Percentiles rank a stretch among this genome's conserved stretches.
These are phyloP conservation scores for Sycophaga agraensis DNA, from an alignment of 1,140 invertebrate species.

Conservation along the genomic window DNA sequence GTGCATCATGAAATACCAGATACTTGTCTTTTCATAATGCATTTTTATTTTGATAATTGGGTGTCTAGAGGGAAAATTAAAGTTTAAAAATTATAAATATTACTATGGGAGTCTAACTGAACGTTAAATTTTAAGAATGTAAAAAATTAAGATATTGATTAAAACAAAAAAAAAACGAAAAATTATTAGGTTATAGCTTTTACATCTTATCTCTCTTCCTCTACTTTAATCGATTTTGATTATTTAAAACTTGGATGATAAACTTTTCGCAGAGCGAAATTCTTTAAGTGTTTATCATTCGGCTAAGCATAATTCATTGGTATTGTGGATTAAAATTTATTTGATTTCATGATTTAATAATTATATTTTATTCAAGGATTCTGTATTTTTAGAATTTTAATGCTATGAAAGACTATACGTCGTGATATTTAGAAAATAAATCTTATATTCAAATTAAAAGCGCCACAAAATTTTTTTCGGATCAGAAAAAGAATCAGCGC, in stretches of 20 bases:
- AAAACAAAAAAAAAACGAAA: conserved; percentile 28
- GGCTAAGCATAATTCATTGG: no score
- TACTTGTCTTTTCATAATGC: conserved; percentile 21
- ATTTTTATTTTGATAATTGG: conserved; percentile 35
- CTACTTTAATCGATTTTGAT: background rate
- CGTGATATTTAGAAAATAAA: conserved; percentile 56
- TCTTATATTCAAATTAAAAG: no score
- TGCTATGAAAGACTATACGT: conserved; percentile 32
- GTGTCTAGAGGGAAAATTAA: conserved; percentile 43
- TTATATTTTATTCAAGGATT: no score
- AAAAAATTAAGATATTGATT: conserved; percentile 28
- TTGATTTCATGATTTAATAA: no score
- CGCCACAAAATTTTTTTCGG: no score
- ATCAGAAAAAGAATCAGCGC: background rate
- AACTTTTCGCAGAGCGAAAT: conserved; percentile 25
- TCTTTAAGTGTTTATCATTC: conserved; percentile 32
- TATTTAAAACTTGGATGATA: background rate
- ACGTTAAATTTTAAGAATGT: conserved; percentile 31
- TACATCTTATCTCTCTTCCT: conserved; percentile 26
- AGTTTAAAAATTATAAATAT: background rate
- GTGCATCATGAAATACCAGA: conserved; percentile 13
- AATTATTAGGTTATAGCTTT: conserved; percentile 28
- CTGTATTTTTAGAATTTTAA: conserved; percentile 26
- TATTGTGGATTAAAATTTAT: no score
- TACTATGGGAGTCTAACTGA: conserved; percentile 41